Conservation (phyloP, 1,140 invertebrate genomes). For the Asobara japonica region DNA sequence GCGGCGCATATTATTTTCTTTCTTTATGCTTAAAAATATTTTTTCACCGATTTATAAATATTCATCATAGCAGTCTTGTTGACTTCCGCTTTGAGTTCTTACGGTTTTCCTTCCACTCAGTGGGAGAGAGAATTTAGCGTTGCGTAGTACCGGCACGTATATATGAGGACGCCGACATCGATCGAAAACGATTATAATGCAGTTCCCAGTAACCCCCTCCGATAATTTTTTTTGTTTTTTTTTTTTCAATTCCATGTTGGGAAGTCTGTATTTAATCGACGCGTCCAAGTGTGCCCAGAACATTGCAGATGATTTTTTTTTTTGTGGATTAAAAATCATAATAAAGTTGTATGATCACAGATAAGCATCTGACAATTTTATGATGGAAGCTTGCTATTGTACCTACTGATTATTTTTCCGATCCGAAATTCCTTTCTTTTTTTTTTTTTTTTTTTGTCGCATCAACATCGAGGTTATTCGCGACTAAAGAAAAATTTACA, state of each 20-base stretch:
- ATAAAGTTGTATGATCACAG: neutral
- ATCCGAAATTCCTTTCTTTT: too few species aligned
- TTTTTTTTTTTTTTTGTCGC: too few species aligned
- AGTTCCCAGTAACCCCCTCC: conserved; percentile 12
- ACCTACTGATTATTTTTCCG: too few species aligned
- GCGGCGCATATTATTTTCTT: neutral
- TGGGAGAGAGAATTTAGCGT: conserved; percentile 24
- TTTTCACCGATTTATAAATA: conserved; percentile 28
- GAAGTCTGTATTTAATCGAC: conserved; percentile 16
- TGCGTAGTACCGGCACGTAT: conserved; percentile 33
- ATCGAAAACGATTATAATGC: conserved; percentile 28
- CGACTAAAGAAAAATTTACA: too few species aligned
- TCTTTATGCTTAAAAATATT: neutral
- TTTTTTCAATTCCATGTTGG: neutral
- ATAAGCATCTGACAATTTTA: too few species aligned
- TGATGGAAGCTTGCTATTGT: too few species aligned
- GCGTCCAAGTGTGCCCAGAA: conserved; percentile 17
- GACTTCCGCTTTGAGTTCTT: conserved; percentile 27
- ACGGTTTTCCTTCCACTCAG: neutral
- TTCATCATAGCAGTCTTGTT: conserved; percentile 24
- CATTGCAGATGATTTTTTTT: neutral
- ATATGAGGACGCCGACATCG: conserved; percentile 25
- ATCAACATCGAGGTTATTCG: too few species aligned
- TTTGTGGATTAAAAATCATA: neutral
- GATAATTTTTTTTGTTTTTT: conserved; percentile 5